Conservation (phyloP, 1,140 invertebrate genomes). For the Phymastichus coffea region DNA sequence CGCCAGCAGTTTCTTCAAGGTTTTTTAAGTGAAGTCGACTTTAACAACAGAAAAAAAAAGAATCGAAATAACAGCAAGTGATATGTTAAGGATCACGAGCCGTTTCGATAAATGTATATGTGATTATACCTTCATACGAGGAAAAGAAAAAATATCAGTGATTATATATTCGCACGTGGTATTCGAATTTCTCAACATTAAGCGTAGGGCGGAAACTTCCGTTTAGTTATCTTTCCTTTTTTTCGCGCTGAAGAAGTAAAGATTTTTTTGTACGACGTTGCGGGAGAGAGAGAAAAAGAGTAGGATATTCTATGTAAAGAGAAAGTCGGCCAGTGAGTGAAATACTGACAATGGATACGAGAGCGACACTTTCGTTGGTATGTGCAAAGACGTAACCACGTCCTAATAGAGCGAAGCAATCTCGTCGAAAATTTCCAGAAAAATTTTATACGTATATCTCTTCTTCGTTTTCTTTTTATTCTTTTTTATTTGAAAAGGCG, state of each 20-base stretch:
- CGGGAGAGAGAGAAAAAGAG: not conserved
- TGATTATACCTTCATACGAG: constrained; percentile 20
- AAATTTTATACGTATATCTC: too few species aligned
- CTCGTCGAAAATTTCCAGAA: constrained; percentile 27
- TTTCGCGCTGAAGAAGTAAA: not conserved
- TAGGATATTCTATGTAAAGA: not conserved
- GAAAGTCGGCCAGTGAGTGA: constrained; percentile 28
- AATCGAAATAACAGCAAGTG: constrained; percentile 17
- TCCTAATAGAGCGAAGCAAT: not conserved
- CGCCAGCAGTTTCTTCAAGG: not conserved
- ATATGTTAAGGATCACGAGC: constrained; percentile 26
- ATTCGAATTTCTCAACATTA: too few species aligned
- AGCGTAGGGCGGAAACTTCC: too few species aligned
- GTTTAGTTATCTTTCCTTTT: too few species aligned
- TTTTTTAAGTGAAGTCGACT: not conserved
- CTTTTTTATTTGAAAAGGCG: not conserved
- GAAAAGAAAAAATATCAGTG: too few species aligned
- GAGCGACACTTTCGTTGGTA: too few species aligned
- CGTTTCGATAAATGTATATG: constrained; percentile 29
- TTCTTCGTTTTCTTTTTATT: too few species aligned
- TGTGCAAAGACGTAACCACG: not conserved
- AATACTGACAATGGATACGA: too few species aligned
- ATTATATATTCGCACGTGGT: too few species aligned
- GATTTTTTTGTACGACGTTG: constrained; percentile 5
- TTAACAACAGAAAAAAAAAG: too few species aligned